Conservation (phyloP, 2,888 invertebrate species). For the Tubulanus polymorphus region DNA sequence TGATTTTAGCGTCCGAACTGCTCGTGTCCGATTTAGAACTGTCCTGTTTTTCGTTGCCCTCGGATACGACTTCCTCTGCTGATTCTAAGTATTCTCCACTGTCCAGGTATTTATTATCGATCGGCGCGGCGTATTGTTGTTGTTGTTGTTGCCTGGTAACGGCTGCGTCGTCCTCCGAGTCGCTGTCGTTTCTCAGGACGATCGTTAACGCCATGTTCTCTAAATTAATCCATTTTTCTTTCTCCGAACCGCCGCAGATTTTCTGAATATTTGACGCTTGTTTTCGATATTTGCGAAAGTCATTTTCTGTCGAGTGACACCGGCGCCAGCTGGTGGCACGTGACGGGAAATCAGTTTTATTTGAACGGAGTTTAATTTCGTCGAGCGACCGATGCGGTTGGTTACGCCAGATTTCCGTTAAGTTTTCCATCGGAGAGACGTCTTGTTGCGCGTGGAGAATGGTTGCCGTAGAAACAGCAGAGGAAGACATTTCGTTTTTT, state of each 20-base stretch:
- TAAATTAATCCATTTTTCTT: neutral
- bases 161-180: neutral
- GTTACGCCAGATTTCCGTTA: neutral
- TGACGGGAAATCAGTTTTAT: neutral
- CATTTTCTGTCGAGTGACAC: conserved; percentile 61
- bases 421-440: neutral
- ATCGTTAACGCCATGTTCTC: neutral
- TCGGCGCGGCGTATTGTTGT: neutral
- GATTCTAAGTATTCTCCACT: neutral
- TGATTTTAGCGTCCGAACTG: neutral
- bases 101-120: neutral
- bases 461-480: neutral
- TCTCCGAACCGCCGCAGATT: neutral
- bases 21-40: neutral
- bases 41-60: neutral
- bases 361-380: neutral
- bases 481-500: neutral
- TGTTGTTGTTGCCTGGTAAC: too few relatives aligned
- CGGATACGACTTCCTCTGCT: neutral
- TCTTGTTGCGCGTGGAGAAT: neutral
- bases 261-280: conserved; percentile 30
- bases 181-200: neutral
- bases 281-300: conserved; percentile 30
- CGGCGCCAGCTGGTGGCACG: conserved; percentile 60
- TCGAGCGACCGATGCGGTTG: neutral